Percentiles rank a stretch among this genome's conserved stretches.
Conservation (phyloP, 2,888 invertebrate genomes). For the Chrysodeixis includens region DNA sequence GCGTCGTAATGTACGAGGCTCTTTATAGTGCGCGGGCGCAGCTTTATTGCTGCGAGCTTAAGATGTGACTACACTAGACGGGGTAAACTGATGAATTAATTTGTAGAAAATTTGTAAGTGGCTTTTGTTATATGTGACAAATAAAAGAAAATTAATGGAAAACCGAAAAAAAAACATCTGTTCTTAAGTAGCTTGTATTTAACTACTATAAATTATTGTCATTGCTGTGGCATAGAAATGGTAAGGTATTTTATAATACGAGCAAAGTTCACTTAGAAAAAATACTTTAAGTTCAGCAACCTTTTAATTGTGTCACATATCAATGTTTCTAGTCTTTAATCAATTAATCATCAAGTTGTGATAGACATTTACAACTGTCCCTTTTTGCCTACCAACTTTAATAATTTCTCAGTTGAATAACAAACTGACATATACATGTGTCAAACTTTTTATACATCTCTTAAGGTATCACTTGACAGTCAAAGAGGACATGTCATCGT, state of each 20-base stretch:
- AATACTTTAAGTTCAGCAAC: background rate
- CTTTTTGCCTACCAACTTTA: slow-evolving; percentile 23
- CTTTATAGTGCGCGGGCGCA: slow-evolving; percentile 67
- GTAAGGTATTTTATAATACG: too few relatives aligned
- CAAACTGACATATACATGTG: slow-evolving; percentile 16
- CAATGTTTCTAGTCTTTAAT: slow-evolving; percentile 13
- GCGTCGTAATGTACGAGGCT: slow-evolving; percentile 70
- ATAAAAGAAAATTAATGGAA: too few relatives aligned
- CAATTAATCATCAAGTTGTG: slow-evolving; percentile 26
- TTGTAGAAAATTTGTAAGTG: too few relatives aligned
- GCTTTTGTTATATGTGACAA: too few relatives aligned
- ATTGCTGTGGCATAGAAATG: too few relatives aligned
- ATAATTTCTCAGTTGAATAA: slow-evolving; percentile 24
- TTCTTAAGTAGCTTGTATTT: too few relatives aligned
- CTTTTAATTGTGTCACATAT: background rate
- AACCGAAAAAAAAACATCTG: too few relatives aligned
- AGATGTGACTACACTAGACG: slow-evolving; percentile 41
- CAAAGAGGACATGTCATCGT: slow-evolving; percentile 20
- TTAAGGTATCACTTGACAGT: slow-evolving; percentile 13
- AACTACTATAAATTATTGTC: too few relatives aligned
- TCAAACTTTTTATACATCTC: slow-evolving; percentile 10
- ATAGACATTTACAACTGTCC: slow-evolving; percentile 32
- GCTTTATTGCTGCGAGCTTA: slow-evolving; percentile 67
- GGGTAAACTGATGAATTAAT: background rate
- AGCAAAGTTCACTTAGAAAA: too few relatives aligned